phyloP scores from a whole-genome alignment of 2,113 vertebrate species.

The Calidris pugnax region DNA sequence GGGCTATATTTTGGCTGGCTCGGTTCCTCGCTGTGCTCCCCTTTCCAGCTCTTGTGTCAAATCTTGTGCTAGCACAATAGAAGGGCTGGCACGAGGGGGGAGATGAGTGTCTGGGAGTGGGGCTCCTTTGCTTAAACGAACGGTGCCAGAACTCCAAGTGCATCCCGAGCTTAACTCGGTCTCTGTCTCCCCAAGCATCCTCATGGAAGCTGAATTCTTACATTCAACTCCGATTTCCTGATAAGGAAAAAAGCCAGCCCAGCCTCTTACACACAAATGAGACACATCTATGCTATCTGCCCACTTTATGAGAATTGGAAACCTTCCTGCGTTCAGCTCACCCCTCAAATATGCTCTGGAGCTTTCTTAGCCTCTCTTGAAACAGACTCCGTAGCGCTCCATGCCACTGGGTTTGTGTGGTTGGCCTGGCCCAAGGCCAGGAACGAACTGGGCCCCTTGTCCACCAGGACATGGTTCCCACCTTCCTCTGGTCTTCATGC shows the following conservation, averaged over 20 bases:
- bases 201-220: not conserved
- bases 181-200: constrained; percentile 31
- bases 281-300: constrained; percentile 30
- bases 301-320: constrained; percentile 36
- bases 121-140: fast-evolving
- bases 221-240: not conserved
- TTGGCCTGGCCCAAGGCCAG: not conserved
- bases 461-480: not conserved
- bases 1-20: not conserved
- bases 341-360: constrained; percentile 42
- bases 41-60: not conserved
- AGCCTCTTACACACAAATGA: not conserved
- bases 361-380: constrained; percentile 21
- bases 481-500: not conserved
- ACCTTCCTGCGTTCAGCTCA: not conserved
- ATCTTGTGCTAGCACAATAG: not conserved
- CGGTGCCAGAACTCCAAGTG: not conserved
- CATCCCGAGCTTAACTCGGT: not conserved
- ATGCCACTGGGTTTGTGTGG: not conserved
- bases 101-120: not conserved
- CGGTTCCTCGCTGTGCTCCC: not conserved
- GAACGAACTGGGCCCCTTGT: not conserved
- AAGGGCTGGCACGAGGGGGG: not conserved
- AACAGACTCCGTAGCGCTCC: not conserved
- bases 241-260: constrained; percentile 37